Evolutionary conservation across 1,140 invertebrate species (phyloP).

Genomic region (Hycleus cichorii): DNA sequence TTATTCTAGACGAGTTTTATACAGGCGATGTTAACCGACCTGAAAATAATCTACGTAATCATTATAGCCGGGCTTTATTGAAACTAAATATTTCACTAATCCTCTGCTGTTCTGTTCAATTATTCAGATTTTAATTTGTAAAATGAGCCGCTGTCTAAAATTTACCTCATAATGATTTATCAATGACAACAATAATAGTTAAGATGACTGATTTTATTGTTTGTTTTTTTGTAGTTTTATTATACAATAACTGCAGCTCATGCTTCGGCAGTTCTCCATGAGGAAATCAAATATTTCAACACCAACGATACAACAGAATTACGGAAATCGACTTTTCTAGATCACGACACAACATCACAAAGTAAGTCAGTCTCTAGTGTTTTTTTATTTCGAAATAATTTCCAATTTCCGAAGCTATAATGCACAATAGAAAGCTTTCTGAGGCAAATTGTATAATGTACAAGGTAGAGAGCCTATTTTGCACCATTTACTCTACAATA

Average conservation of each 20-base stretch:
- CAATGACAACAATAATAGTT: too few relatives aligned
- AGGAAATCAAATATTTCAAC: conserved; percentile 43
- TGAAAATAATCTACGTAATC: too few relatives aligned
- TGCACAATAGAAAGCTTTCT: neutral
- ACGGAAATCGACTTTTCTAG: conserved; percentile 42
- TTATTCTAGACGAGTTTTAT: too few relatives aligned
- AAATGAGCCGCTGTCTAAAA: too few relatives aligned
- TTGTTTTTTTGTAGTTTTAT: conserved; percentile 43
- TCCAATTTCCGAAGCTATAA: neutral
- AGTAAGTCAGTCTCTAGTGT: conserved; percentile 38
- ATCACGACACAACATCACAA: conserved; percentile 44
- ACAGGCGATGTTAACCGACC: too few relatives aligned
- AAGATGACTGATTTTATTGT: too few relatives aligned
- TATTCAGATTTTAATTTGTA: too few relatives aligned
- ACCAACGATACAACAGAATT: conserved; percentile 40
- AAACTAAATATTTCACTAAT: too few relatives aligned
- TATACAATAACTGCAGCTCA: conserved; percentile 42
- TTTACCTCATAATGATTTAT: too few relatives aligned
- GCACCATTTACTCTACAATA: neutral
- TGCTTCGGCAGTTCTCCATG: conserved; percentile 40
- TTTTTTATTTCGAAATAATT: neutral
- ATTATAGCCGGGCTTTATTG: too few relatives aligned
- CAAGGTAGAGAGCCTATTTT: neutral
- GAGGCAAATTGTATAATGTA: neutral
- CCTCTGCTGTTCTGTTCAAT: too few relatives aligned